phyloP scores from a whole-genome alignment of 2,888 invertebrate genomes.

The Rhogogaster chlorosoma region DNA sequence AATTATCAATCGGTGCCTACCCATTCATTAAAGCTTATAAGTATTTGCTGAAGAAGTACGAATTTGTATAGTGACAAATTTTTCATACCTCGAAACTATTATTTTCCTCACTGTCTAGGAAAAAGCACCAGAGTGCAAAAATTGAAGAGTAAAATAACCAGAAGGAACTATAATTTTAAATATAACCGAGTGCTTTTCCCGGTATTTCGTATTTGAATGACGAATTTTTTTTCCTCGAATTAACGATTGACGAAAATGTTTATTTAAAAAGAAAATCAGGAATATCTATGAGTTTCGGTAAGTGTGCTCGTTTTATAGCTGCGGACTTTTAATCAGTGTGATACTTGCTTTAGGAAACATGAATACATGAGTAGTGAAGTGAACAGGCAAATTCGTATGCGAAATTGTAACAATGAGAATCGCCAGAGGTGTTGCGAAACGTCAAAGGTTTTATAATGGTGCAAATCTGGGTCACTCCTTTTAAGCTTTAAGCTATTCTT shows the following conservation, averaged over 20 bases:
- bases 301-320: background rate
- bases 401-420: background rate
- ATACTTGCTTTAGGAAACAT: background rate
- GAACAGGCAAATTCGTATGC: background rate
- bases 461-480: slow-evolving; percentile 37
- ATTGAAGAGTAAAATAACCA: background rate
- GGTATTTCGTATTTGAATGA: background rate
- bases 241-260: too few relatives aligned
- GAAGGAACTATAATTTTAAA: background rate
- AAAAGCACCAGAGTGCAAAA: background rate
- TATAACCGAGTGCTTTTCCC: background rate
- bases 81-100: background rate
- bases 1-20: background rate
- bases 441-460: background rate
- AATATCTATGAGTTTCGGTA: background rate
- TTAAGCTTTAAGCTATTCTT: slow-evolving; percentile 36
- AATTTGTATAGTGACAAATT: background rate
- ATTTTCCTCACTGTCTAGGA: background rate
- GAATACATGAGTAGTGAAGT: background rate
- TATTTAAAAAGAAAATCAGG: background rate
- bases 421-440: slow-evolving; percentile 3
- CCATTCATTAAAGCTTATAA: background rate
- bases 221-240: background rate
- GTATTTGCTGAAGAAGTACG: background rate
- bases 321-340: background rate